Evolutionary conservation across 1,140 invertebrate species (phyloP).

Genomic region (Copidosoma floridanum): DNA sequence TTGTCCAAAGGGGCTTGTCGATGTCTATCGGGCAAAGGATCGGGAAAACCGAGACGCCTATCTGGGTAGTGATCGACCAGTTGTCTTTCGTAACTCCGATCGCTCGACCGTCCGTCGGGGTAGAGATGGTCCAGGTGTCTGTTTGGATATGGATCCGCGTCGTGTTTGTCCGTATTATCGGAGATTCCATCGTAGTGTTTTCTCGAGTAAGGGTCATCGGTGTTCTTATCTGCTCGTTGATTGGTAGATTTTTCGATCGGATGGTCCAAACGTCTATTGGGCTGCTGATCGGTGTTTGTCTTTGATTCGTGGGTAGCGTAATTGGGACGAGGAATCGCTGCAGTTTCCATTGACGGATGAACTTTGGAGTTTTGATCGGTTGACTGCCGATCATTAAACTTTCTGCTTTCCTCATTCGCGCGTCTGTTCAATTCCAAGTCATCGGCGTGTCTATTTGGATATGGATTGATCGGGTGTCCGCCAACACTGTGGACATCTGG

Average conservation of each 20-base stretch:
- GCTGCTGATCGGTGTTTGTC: neutral
- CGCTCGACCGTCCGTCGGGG: neutral
- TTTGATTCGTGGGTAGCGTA: too few species aligned
- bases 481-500: neutral
- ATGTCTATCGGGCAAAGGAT: too few species aligned
- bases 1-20: too few species aligned
- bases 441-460: neutral
- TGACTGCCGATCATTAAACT: neutral
- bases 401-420: neutral
- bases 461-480: neutral
- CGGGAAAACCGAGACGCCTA: too few species aligned
- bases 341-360: neutral
- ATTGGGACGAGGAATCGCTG: too few species aligned
- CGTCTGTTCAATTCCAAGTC: neutral
- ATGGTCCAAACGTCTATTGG: neutral
- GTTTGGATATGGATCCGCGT: neutral
- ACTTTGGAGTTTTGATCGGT: neutral
- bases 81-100: neutral
- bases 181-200: neutral
- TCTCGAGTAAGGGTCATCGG: neutral
- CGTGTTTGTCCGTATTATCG: neutral
- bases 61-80: neutral
- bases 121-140: neutral
- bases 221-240: neutral
- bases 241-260: too few species aligned